phyloP scores from a whole-genome alignment of 35 echinoderm and acorn worm species.

The Heliocidaris erythrogramma region DNA sequence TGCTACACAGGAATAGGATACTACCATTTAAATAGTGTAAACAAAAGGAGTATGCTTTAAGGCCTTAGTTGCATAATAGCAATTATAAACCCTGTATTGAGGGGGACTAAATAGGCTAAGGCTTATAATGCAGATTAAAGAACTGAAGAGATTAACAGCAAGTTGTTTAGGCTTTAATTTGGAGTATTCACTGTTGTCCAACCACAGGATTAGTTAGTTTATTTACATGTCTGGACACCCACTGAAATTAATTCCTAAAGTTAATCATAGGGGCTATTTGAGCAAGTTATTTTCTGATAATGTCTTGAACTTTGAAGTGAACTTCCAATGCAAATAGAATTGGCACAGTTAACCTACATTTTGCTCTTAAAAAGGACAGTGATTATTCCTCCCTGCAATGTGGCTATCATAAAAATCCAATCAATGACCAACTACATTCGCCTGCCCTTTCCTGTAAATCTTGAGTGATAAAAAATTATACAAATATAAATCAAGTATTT shows the following conservation, averaged over 20 bases:
- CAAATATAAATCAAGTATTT: too few relatives aligned
- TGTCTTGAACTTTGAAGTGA: not conserved
- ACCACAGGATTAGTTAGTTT: not conserved
- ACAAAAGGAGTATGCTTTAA: not conserved
- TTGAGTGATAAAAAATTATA: too few relatives aligned
- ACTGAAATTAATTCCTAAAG: not conserved
- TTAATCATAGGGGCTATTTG: not conserved
- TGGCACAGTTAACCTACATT: not conserved
- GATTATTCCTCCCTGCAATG: not conserved
- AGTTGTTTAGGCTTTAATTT: not conserved
- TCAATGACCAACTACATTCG: not conserved
- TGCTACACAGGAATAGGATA: too few relatives aligned
- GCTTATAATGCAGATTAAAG: not conserved
- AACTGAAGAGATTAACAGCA: not conserved
- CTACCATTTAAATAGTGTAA: not conserved
- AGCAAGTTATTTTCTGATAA: not conserved
- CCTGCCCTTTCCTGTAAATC: not conserved
- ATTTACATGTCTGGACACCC: not conserved
- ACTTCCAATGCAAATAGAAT: not conserved
- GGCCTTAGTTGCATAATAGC: not conserved
- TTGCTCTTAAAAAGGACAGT: not conserved
- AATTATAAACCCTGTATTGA: slow-evolving; percentile 1
- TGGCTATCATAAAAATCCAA: not conserved
- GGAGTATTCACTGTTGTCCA: not conserved
- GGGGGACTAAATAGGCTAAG: not conserved